A percentile compares a stretch with the other conserved stretches of the same genome.
These are phyloP conservation scores for Tiliqua scincoides DNA, from an alignment of 2,113 vertebrate species.

Conservation along the genomic window DNA sequence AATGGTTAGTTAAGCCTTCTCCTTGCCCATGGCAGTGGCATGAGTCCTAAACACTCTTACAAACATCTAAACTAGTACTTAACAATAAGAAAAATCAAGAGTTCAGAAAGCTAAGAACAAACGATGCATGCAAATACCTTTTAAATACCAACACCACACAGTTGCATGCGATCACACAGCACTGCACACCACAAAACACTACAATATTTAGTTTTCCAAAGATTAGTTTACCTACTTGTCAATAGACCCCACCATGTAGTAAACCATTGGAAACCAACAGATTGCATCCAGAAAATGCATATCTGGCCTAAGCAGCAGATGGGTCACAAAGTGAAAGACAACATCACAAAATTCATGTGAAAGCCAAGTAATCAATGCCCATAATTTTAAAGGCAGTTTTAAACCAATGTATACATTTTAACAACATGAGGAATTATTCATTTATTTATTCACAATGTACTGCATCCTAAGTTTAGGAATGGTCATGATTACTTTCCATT, in stretches of 20 bases:
- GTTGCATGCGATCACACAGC: constrained; percentile 70
- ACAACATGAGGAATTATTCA: not conserved
- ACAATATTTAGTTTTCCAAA: constrained; percentile 68
- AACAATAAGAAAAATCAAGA: constrained; percentile 31
- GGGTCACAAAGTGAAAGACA: constrained; percentile 83
- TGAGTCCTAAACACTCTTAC: not conserved
- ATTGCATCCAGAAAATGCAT: constrained; percentile 99
- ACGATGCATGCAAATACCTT: constrained; percentile 65
- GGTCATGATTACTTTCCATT: too few species aligned
- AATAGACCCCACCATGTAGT: constrained; percentile 98
- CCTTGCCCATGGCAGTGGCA: not conserved
- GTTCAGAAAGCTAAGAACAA: constrained; percentile 38
- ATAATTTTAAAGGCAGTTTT: not conserved
- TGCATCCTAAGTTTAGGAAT: too few species aligned
- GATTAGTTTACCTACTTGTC: constrained; percentile 92
- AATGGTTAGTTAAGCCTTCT: too few species aligned
- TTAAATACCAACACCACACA: constrained; percentile 32
- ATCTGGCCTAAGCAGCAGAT: constrained; percentile 89
- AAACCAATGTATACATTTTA: not conserved
- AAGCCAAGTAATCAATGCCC: constrained; percentile 46
- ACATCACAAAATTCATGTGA: constrained; percentile 72
- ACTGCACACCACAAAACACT: constrained; percentile 70
- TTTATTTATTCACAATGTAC: constrained; percentile 2
- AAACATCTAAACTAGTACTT: not conserved
- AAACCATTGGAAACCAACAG: constrained; percentile 99